These are phyloP conservation scores for Sciurus niger DNA, from an alignment of 2,113 vertebrate genomes.

Conservation along the genomic window DNA sequence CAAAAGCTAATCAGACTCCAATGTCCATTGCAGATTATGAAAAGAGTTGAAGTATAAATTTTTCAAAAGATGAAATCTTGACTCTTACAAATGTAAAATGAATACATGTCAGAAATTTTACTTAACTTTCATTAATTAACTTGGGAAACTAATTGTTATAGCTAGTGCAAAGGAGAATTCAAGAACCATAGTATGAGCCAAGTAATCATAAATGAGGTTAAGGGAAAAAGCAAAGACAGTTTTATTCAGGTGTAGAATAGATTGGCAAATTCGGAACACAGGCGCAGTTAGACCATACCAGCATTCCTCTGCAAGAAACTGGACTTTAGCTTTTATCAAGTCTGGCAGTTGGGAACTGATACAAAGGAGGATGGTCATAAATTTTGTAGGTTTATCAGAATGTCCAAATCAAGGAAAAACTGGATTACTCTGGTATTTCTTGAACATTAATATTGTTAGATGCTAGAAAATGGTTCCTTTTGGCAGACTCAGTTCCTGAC, in stretches of 20 bases:
- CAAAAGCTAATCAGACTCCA: neutral
- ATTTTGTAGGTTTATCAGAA: neutral
- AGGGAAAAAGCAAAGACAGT: neutral
- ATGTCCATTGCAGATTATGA: conserved; percentile 51
- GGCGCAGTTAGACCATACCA: neutral
- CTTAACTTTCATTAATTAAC: conserved; percentile 12
- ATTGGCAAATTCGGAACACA: neutral
- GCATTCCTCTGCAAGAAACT: too few relatives aligned
- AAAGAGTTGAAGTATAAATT: conserved; percentile 34
- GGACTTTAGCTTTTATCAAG: neutral
- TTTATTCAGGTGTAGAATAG: neutral
- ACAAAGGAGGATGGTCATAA: neutral
- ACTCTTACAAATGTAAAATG: conserved; percentile 42
- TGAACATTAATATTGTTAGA: neutral
- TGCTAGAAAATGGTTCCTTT: neutral
- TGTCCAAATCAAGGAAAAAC: neutral
- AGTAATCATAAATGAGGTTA: neutral
- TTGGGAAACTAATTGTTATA: neutral
- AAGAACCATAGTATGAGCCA: neutral
- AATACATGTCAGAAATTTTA: conserved; percentile 48
- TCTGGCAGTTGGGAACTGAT: neutral
- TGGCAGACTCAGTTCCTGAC: neutral
- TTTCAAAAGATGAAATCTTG: conserved; percentile 34
- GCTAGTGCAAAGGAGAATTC: conserved; percentile 4
- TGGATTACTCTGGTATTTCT: neutral